Evolutionary conservation across 2,113 vertebrate genomes (phyloP).

Genomic region (Corydoras maculifer): DNA sequence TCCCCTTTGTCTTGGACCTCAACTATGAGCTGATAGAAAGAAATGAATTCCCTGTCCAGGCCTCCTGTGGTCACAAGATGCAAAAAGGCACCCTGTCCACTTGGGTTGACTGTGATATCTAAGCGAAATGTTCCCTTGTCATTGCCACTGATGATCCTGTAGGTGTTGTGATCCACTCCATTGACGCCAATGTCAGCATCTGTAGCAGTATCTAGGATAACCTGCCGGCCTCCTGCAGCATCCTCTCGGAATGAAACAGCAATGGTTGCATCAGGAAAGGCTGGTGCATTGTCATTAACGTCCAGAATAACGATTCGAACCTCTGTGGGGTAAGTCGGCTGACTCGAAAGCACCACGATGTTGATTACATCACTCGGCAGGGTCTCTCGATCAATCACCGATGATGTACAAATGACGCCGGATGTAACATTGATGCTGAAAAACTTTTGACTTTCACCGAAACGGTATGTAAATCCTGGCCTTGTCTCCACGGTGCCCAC

Average conservation of each 20-base stretch:
- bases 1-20: constrained; percentile 94
- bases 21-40: constrained; percentile 84
- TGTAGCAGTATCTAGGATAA: constrained; percentile 91
- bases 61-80: constrained; percentile 89
- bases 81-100: constrained; percentile 95
- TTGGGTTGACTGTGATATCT: constrained; percentile 93
- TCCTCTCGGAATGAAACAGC: constrained; percentile 95
- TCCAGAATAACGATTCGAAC: constrained; percentile 89
- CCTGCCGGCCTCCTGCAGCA: constrained; percentile 89
- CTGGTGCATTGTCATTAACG: constrained; percentile 91
- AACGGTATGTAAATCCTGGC: constrained; percentile 87
- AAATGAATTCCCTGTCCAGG: constrained; percentile 81
- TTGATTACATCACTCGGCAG: constrained; percentile 85
- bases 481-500: constrained; percentile 88
- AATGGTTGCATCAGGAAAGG: constrained; percentile 89
- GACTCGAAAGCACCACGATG: constrained; percentile 93
- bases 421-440: constrained; percentile 86
- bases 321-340: constrained; percentile 94
- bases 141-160: constrained; percentile 86
- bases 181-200: constrained; percentile 91
- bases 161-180: constrained; percentile 89
- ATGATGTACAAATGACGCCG: constrained; percentile 80
- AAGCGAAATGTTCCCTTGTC: constrained; percentile 85
- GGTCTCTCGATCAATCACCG: constrained; percentile 86
- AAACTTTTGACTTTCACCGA: constrained; percentile 90